phyloP scores from a whole-genome alignment of 2,113 vertebrate species.

The Microcebus tavaratra region DNA sequence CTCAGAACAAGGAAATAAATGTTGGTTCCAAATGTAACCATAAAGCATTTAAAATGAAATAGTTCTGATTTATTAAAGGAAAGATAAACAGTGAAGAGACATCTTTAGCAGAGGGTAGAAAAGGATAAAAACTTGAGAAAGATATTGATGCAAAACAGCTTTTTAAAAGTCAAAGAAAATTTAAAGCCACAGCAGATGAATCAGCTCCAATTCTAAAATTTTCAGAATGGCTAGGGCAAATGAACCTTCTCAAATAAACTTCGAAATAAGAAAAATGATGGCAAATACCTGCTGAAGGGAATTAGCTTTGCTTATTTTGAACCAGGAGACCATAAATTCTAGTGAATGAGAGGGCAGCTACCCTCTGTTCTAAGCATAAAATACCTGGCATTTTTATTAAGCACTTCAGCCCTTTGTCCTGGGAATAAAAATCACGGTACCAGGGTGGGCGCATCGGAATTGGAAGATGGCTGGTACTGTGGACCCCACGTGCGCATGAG shows the following conservation, averaged over 20 bases:
- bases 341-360: background rate
- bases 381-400: background rate
- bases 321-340: background rate
- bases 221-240: background rate
- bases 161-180: slow-evolving; percentile 24
- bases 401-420: background rate
- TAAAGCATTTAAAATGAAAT: slow-evolving; percentile 48
- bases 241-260: background rate
- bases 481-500: background rate
- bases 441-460: background rate
- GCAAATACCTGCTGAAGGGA: background rate
- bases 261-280: slow-evolving; percentile 16
- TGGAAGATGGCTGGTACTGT: background rate
- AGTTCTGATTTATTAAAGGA: slow-evolving; percentile 42
- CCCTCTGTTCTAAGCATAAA: background rate
- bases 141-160: background rate
- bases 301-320: slow-evolving; percentile 35
- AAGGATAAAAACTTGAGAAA: slow-evolving; percentile 16
- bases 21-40: background rate
- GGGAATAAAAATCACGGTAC: background rate
- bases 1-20: slow-evolving; percentile 51
- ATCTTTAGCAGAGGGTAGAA: background rate
- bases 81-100: background rate
- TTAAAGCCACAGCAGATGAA: background rate
- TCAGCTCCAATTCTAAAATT: background rate